phyloP scores from a whole-genome alignment of 1,140 invertebrate species.

The Diachasma alloeum region DNA sequence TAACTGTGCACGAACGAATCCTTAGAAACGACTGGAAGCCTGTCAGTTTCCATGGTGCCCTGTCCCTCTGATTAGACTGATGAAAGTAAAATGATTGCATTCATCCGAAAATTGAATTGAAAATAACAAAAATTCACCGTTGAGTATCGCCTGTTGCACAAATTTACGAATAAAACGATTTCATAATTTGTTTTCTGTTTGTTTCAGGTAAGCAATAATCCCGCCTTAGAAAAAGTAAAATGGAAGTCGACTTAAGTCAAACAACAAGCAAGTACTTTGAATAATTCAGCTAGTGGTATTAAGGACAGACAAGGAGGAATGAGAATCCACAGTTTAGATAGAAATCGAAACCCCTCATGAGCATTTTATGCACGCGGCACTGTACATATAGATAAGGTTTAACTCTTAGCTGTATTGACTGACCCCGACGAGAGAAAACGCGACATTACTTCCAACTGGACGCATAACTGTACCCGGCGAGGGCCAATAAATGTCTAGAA shows the following conservation, averaged over 20 bases:
- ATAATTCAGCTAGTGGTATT: not conserved
- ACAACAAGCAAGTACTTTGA: not conserved
- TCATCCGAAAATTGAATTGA: too few relatives aligned
- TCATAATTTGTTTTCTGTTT: not conserved
- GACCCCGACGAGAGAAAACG: conserved; percentile 6
- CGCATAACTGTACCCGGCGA: conserved; percentile 23
- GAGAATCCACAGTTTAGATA: not conserved
- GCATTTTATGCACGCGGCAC: not conserved
- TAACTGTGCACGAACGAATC: too few relatives aligned
- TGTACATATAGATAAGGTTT: conserved; percentile 15
- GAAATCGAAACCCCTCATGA: not conserved
- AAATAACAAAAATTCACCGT: too few relatives aligned
- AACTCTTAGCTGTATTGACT: conserved; percentile 19
- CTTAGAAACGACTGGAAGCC: too few relatives aligned
- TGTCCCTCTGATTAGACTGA: too few relatives aligned
- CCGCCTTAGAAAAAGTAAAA: not conserved
- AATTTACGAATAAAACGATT: not conserved
- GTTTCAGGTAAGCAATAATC: conserved; percentile 15
- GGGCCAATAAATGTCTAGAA: conserved; percentile 23
- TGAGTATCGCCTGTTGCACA: not conserved
- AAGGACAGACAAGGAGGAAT: not conserved
- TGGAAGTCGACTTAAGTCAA: not conserved
- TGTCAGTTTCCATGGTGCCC: too few relatives aligned
- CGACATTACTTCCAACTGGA: conserved; percentile 21
- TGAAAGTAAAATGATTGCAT: too few relatives aligned